Conservation (phyloP, 92 coral and sea anemone species). For the Pocillopora meandrina region DNA sequence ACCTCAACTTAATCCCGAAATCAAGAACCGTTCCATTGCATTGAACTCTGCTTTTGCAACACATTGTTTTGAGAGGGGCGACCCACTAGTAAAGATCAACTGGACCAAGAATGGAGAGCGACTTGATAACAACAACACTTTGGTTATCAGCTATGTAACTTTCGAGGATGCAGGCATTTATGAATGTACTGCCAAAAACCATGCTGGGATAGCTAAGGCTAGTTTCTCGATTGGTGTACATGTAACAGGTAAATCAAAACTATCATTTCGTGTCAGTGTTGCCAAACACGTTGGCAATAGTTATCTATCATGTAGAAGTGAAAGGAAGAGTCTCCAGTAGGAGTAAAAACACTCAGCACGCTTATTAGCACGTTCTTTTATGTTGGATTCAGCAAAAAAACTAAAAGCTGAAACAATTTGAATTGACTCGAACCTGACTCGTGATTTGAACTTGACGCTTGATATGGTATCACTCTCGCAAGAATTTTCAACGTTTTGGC, state of each 20-base stretch:
- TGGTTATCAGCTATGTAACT: not conserved
- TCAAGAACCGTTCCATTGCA: not conserved
- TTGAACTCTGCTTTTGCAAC: not conserved
- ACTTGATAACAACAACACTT: not conserved
- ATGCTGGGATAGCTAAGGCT: not conserved
- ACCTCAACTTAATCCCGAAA: not conserved
- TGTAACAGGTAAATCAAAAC: constrained; percentile 5
- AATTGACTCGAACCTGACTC: no score
- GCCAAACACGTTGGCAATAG: no score
- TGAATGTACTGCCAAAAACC: not conserved
- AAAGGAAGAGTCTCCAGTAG: no score
- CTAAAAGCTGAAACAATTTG: no score
- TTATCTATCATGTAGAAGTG: no score
- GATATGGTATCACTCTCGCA: no score
- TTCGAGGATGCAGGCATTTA: not conserved
- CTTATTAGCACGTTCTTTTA: no score
- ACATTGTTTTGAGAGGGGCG: not conserved
- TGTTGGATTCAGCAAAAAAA: no score
- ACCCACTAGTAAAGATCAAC: not conserved
- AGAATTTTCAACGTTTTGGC: no score
- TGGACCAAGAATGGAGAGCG: constrained; percentile 3
- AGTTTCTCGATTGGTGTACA: not conserved
- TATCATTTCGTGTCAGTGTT: no score
- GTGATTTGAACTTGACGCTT: no score
- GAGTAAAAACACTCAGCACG: no score